Conservation (phyloP, 1,140 invertebrate species). For the Anastrepha obliqua region DNA sequence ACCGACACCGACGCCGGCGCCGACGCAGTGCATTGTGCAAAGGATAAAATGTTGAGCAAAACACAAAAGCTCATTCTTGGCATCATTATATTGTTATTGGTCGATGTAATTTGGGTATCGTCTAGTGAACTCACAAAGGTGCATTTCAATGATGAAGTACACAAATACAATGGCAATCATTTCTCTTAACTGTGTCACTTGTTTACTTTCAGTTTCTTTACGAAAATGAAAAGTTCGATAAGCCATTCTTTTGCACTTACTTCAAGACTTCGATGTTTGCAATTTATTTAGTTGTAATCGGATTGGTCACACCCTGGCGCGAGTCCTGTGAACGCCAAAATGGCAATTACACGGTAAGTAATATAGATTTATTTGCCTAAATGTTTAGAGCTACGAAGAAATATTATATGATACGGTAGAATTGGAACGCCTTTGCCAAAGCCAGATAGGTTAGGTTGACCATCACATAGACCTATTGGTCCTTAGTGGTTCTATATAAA, state of each 20-base stretch:
- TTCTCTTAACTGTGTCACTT: conserved; percentile 14
- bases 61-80: conserved; percentile 86
- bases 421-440: too few relatives aligned
- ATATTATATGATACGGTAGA: too few relatives aligned
- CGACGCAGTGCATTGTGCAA: background rate
- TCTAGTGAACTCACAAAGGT: conserved; percentile 91
- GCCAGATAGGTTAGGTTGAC: too few relatives aligned
- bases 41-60: conserved; percentile 76
- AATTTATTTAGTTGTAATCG: conserved; percentile 87
- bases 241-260: conserved; percentile 93
- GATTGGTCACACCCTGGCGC: conserved; percentile 89
- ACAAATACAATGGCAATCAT: background rate
- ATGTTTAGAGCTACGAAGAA: too few relatives aligned
- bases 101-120: conserved; percentile 91
- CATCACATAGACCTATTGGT: too few relatives aligned
- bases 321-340: conserved; percentile 82
- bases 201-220: conserved; percentile 85
- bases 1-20: background rate
- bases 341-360: conserved; percentile 80
- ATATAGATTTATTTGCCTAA: background rate
- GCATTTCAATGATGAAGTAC: conserved; percentile 58
- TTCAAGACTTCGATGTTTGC: conserved; percentile 92
- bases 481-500: too few relatives aligned
- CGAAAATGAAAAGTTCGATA: conserved; percentile 85
- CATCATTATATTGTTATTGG: conserved; percentile 84